phyloP scores from a whole-genome alignment of 2,888 invertebrate species.

The Hyles lineata region DNA sequence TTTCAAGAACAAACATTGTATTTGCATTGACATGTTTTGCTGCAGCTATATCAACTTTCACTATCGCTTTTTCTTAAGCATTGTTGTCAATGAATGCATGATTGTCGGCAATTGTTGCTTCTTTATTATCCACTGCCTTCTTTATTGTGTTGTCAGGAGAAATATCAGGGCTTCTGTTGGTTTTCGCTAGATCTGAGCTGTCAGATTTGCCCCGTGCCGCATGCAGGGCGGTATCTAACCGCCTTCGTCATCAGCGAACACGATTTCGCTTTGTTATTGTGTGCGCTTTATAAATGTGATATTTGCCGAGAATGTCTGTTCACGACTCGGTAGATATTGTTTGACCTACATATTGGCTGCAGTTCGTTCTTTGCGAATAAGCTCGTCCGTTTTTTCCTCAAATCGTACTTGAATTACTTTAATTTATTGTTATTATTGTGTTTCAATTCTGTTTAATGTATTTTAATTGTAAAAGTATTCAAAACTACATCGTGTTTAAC shows the following conservation, averaged over 20 bases:
- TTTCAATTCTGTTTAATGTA: neutral
- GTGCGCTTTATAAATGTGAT: slow-evolving; percentile 41
- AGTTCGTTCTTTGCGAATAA: slow-evolving; percentile 11
- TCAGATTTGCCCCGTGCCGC: neutral
- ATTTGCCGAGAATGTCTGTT: slow-evolving; percentile 46
- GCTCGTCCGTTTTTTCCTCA: neutral
- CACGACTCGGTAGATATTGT: slow-evolving; percentile 44
- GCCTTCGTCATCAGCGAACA: slow-evolving; percentile 44
- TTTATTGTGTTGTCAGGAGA: neutral
- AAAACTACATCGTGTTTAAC: no score
- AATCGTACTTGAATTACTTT: neutral
- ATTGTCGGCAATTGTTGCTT: slow-evolving; percentile 8
- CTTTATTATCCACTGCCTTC: neutral
- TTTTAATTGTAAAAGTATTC: no score
- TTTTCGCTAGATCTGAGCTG: neutral
- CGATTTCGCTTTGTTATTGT: slow-evolving; percentile 51
- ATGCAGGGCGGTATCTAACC: slow-evolving; percentile 42
- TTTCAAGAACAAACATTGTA: slow-evolving; percentile 22
- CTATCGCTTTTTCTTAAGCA: slow-evolving; percentile 16
- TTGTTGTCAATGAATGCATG: slow-evolving; percentile 11
- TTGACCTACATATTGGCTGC: slow-evolving; percentile 12
- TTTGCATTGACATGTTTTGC: slow-evolving; percentile 29
- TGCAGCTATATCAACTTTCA: slow-evolving; percentile 17
- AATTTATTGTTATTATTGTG: neutral
- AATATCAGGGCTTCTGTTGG: neutral